phyloP scores from a whole-genome alignment of 2,797 vertebrate species.

The Microchirus variegatus region DNA sequence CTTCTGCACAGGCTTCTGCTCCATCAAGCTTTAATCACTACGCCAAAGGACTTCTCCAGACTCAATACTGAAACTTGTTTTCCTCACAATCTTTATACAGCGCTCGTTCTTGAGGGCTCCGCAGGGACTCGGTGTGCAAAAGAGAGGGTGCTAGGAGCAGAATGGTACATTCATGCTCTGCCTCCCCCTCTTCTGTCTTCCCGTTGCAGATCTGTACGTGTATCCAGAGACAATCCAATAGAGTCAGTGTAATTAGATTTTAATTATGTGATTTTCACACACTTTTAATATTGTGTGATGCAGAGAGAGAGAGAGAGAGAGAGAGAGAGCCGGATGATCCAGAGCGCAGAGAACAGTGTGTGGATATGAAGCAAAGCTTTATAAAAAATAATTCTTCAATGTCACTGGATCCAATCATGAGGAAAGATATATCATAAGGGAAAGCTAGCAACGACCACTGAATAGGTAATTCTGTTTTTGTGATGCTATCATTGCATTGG shows the following conservation, averaged over 20 bases:
- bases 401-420: conserved; percentile 29
- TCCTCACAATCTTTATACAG: conserved; percentile 45
- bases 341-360: conserved; percentile 7
- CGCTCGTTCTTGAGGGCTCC: conserved; percentile 40
- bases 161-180: conserved; percentile 50
- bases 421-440: conserved; percentile 31
- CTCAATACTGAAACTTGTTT: conserved; percentile 55
- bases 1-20: conserved; percentile 52
- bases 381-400: conserved; percentile 48
- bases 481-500: conserved; percentile 62
- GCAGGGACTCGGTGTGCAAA: conserved; percentile 24
- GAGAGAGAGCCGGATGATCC: conserved; percentile 30
- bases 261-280: conserved; percentile 55
- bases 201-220: conserved; percentile 15
- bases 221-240: conserved; percentile 39
- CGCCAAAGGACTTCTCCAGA: conserved; percentile 56
- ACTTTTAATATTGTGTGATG: conserved; percentile 42
- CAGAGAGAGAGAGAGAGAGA: conserved; percentile 11
- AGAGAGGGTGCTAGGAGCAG: conserved; percentile 45
- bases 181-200: not conserved
- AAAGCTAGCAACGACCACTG: conserved; percentile 19
- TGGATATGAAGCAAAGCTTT: conserved; percentile 14
- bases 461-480: conserved; percentile 54
- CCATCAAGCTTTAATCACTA: conserved; percentile 71
- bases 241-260: conserved; percentile 47